phyloP scores from a whole-genome alignment of 2,888 invertebrate species.

The Polylopha cassiicola region DNA sequence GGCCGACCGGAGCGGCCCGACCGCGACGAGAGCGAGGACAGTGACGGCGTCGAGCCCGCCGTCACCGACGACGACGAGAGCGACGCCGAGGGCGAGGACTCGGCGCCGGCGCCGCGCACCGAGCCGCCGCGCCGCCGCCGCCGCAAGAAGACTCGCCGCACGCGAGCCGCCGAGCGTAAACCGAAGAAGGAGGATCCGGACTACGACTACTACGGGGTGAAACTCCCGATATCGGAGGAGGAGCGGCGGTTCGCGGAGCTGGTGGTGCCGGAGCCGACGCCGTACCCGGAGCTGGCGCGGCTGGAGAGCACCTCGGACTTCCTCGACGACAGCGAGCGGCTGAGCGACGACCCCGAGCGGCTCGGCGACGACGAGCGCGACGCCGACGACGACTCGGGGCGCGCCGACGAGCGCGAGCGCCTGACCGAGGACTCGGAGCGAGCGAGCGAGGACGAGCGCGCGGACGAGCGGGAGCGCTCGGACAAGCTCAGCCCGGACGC shows the following conservation, averaged over 20 bases:
- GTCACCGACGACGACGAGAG: slow-evolving; percentile 33
- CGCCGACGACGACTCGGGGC: slow-evolving; percentile 51
- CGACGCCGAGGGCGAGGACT: slow-evolving; percentile 50
- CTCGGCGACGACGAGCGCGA: slow-evolving; percentile 54
- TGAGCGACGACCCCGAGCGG: slow-evolving; percentile 38
- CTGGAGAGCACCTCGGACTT: no score
- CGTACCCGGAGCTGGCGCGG: slow-evolving; percentile 51
- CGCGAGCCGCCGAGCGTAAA: slow-evolving; percentile 44
- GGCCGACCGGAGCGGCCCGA: slow-evolving; percentile 41
- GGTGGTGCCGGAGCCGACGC: slow-evolving; percentile 56
- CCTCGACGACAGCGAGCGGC: no score
- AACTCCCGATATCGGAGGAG: slow-evolving; percentile 54
- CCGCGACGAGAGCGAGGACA: slow-evolving; percentile 24
- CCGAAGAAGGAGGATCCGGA: slow-evolving; percentile 41
- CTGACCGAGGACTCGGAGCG: slow-evolving; percentile 32
- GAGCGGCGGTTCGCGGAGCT: slow-evolving; percentile 50
- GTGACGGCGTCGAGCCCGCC: slow-evolving; percentile 25
- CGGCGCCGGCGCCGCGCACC: slow-evolving; percentile 38
- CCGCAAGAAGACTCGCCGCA: slow-evolving; percentile 48
- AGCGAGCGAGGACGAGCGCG: slow-evolving; percentile 35
- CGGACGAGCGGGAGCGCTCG: slow-evolving; percentile 35
- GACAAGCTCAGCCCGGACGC: slow-evolving; percentile 54
- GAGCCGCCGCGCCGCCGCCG: slow-evolving; percentile 52
- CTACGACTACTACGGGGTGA: slow-evolving; percentile 62
- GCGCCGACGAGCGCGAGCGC: slow-evolving; percentile 29